Base-by-base conservation (phyloP, 2,888 invertebrate genomes). In the Cheilosia grossa region DNA sequence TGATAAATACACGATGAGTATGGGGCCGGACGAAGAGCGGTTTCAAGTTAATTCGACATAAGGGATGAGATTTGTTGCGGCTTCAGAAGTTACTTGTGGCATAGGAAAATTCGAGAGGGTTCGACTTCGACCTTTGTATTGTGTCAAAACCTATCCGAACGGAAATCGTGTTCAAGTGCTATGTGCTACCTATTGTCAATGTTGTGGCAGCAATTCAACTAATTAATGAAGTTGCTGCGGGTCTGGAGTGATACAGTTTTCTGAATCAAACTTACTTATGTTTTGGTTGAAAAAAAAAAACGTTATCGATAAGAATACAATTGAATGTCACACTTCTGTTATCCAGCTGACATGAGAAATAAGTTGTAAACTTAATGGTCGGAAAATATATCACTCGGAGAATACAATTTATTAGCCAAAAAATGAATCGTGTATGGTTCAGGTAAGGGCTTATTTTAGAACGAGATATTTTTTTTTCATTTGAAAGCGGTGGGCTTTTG, bases 41-140 rank as follows among this genome's bases (percentile, higher is more conserved):
- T 9, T 51, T 15, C 24, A 24, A 10, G 6, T 9, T 24, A 1
- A 51, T 15, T 21, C 13, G 13, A 21, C 10, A 13, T 13, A 13
- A 37, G 37, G 37, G 37, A 37, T 40, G 10, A 27, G 54, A 67
- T 56, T 67, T 44, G 27, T n/a, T 24, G 4, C 19, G 17, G 24
- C 13, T 37, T 13, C 40, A 19, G 40, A 24, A 30, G 15, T 19
- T 15, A 5, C 21, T 21, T 37, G 19, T 27, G 40, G 17, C 13
- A 42, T 17, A 2, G n/a, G n/a, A n/a, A n/a, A 0, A 47, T 4
- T n/a, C 2, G 19, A 3, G 44, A 10, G 19, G 7, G 19, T 37
- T 37, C 37, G 13, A 37, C 37, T 37, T 37, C 37, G 37, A 37
- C 10, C 5, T 5, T 24, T 27, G 21, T 17, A 27, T 15, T 15